Conservation (phyloP, 2,113 vertebrate species). For the Hyla sarda region DNA sequence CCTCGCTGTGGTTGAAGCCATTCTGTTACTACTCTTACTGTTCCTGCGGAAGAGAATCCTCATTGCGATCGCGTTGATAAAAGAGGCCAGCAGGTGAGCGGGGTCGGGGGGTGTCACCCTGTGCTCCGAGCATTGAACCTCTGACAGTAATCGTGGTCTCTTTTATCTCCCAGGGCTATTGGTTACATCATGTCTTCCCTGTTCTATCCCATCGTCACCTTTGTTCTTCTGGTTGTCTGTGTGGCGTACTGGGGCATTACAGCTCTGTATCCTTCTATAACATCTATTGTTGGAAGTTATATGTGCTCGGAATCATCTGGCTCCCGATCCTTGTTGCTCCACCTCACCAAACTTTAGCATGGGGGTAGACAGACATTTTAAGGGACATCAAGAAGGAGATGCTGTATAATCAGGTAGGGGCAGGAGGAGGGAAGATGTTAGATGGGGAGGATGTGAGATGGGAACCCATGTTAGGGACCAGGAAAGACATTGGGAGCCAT, state of each 20-base stretch:
- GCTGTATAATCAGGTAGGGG: no score
- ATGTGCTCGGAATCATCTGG: no score
- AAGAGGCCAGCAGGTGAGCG: slow-evolving; percentile 86
- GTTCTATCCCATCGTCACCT: slow-evolving; percentile 85
- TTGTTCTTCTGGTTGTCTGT: slow-evolving; percentile 82
- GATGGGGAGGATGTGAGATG: no score
- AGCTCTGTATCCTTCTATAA: slow-evolving; percentile 85
- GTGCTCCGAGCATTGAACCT: no score
- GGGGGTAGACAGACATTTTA: no score
- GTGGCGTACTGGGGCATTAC: slow-evolving; percentile 85
- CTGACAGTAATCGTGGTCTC: not conserved
- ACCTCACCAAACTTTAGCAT: no score
- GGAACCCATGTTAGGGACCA: no score
- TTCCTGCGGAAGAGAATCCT: slow-evolving; percentile 84
- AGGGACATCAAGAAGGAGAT: no score
- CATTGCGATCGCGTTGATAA: slow-evolving; percentile 85
- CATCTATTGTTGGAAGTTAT: no score
- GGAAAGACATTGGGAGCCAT: no score
- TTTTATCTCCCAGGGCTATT: slow-evolving; percentile 76
- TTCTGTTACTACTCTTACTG: slow-evolving; percentile 80
- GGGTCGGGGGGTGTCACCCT: not conserved
- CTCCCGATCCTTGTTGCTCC: no score
- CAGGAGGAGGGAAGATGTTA: no score
- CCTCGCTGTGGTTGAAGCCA: slow-evolving; percentile 75
- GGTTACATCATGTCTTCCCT: slow-evolving; percentile 84